phyloP scores from a whole-genome alignment of 1,140 invertebrate genomes.

The Kradibia gibbosae region DNA sequence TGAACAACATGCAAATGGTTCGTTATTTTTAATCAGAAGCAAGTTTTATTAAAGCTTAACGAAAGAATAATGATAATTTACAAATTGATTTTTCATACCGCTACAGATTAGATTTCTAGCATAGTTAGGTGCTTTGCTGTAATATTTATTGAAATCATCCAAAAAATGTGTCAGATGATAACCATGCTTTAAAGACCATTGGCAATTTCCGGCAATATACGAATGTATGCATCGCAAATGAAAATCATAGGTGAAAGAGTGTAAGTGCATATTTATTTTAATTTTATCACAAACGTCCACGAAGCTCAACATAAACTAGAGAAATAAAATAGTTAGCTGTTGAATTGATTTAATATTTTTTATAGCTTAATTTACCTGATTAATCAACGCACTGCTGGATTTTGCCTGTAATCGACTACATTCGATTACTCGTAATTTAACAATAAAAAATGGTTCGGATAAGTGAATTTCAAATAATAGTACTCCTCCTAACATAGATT shows the following conservation, averaged over 20 bases:
- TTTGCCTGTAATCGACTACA: constrained; percentile 76
- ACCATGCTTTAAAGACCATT: constrained; percentile 77
- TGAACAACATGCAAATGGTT: not conserved
- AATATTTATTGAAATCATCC: constrained; percentile 88
- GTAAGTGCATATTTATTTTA: constrained; percentile 84
- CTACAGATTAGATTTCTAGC: constrained; percentile 84
- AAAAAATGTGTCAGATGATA: constrained; percentile 87
- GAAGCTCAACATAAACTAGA: constrained; percentile 80
- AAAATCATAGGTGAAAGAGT: constrained; percentile 92
- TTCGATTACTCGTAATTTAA: constrained; percentile 82
- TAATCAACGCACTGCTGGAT: constrained; percentile 72
- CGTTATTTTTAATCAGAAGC: not conserved
- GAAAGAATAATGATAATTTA: not conserved
- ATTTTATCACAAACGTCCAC: constrained; percentile 85
- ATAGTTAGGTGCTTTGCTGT: constrained; percentile 87
- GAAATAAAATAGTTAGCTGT: constrained; percentile 50
- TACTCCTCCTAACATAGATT: constrained; percentile 80
- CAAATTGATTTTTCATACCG: constrained; percentile 71
- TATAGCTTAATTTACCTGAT: constrained; percentile 69
- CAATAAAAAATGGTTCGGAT: constrained; percentile 83
- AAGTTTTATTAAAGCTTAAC: not conserved
- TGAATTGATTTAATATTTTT: constrained; percentile 24
- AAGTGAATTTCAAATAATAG: constrained; percentile 81
- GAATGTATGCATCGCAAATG: constrained; percentile 83
- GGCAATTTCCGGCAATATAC: constrained; percentile 78